Percentiles rank a stretch among this genome's conserved stretches.
Conservation (phyloP, 2,113 vertebrate genomes). For the Trachemys scripta region DNA sequence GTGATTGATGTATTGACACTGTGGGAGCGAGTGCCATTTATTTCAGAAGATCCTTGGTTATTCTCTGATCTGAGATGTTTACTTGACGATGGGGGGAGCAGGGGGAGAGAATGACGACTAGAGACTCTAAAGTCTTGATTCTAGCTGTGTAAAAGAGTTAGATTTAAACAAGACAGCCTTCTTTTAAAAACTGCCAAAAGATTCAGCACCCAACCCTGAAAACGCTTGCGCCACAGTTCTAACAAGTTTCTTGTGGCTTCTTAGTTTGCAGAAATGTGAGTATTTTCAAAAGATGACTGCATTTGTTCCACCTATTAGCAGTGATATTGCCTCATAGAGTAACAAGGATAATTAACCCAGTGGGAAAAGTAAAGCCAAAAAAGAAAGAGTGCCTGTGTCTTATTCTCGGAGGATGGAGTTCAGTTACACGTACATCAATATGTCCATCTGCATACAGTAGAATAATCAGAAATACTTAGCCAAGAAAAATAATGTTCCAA, state of each 20-base stretch:
- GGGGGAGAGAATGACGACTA: not conserved
- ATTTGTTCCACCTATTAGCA: slow-evolving; percentile 54
- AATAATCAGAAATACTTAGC: slow-evolving; percentile 8
- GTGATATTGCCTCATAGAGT: slow-evolving; percentile 37
- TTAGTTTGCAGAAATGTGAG: slow-evolving; percentile 2
- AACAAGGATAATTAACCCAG: slow-evolving; percentile 41
- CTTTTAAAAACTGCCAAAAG: not conserved
- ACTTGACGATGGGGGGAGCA: not conserved
- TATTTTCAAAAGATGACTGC: slow-evolving; percentile 32
- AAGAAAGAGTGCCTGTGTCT: slow-evolving; percentile 16
- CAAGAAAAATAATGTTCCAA: slow-evolving; percentile 39
- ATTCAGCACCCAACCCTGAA: not conserved
- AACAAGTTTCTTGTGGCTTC: slow-evolving; percentile 10
- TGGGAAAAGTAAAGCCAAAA: slow-evolving; percentile 40
- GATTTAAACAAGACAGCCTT: not conserved
- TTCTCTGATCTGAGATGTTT: not conserved
- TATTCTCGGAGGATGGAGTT: not conserved
- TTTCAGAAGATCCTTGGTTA: not conserved
- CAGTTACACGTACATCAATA: slow-evolving; percentile 5
- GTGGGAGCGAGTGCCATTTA: not conserved
- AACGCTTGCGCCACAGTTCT: not conserved
- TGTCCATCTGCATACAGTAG: not conserved
- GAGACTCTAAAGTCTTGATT: not conserved
- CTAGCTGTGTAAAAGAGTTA: not conserved
- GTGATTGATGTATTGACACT: not conserved